Base-by-base conservation (phyloP, 1,140 invertebrate genomes). In the Meteorus sp. region DNA sequence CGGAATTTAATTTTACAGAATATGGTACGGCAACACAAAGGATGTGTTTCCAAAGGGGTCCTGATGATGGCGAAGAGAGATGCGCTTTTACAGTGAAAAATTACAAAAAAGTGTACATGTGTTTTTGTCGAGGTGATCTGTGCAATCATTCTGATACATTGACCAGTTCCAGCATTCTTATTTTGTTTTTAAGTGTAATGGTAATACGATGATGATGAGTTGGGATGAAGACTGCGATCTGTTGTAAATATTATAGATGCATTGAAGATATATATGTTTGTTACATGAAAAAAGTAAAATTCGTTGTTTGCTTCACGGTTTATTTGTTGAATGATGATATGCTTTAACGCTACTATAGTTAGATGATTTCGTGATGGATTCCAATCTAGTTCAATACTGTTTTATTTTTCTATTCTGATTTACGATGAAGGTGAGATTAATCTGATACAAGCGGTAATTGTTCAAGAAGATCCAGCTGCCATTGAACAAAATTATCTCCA, bases 91-190 rank as follows among this genome's bases (percentile, higher is more conserved):
- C 92, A 0, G 82, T 86, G 63, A 89, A 86, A 80, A 88, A 90
- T 67, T 85, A 87, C 60, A 89, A 87, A 70, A 89, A 88, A 73
- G 91, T 95, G 0, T 90, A 88, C 63, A 93, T 95, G 89, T 96
- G 94, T 72, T 93, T 95, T 68, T 96, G 94, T 70, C 85, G 85
- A 68, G 94, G 94, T n/a, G 93, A 96, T 76, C 79, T 96, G 11
- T 95, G 93, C 72, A 96, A 95, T 73, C 68, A 66, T 37, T 64
- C 77, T 23, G 44, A 19, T 19, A 2, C 50, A 4, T 23, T 35
- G 15, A n/a, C 17, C 17, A 31, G 11, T 35, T 19, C 50, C 6
- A 52, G 31, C 11, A 0, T 52, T 35, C 15, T 52, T 23, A 19
- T 20, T 22, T 20, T 35, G 9, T 11, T 35, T 9, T 11, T 48